Evolutionary conservation across 2,113 vertebrate genomes (phyloP), one percentile per base, ranked within the genome.

Genomic region (Oceanites oceanicus): DNA sequence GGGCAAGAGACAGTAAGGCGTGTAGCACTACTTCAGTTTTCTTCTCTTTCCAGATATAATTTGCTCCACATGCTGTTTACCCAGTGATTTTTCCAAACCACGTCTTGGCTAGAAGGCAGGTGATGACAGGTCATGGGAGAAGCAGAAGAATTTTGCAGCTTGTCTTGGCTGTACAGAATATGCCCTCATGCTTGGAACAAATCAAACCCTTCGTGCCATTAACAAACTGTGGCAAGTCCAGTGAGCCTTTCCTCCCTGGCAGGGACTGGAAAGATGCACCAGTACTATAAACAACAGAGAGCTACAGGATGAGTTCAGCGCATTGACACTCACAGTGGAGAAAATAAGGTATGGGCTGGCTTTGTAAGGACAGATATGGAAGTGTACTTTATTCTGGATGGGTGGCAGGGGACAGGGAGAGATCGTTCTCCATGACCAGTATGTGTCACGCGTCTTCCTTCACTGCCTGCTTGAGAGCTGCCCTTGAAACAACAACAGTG

Each of bases 101-200:
- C 0, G 0, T 94, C 78, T 95, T 95, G 94, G 96, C 92, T 81
- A 80, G 32, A 88, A 88, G 78, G 84, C 67, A 96, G 75, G 86
- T 91, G 94, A 90, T 89, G 95, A 97, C 91, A 95, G 72, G 73
- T 94, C 95, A 94, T 63, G 77, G 94, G 53, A 94, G 87, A 90
- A 92, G 2, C 59, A 96, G 71, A 88, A 89, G 67, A 96, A 92
- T 94, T 95, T 96, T 96, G 68, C 91, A 95, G 80, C 67, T 96
- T 97, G 85, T 97, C 88, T 97, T 97, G 91, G 93, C 95, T 94
- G 67, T 95, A 83, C 78, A 4, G 17, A 86, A 26, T 91, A 68
- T 84, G 88, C 82, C 92, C 90, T 96, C 3, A 4, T 52, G 27
- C 36, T 86, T 96, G 79, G 70, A 95, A 78, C n/a, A 61, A 77